A percentile compares a stretch with the other conserved stretches of the same genome.
Conservation (phyloP, 2,113 vertebrate genomes). For the Laticauda colubrina region DNA sequence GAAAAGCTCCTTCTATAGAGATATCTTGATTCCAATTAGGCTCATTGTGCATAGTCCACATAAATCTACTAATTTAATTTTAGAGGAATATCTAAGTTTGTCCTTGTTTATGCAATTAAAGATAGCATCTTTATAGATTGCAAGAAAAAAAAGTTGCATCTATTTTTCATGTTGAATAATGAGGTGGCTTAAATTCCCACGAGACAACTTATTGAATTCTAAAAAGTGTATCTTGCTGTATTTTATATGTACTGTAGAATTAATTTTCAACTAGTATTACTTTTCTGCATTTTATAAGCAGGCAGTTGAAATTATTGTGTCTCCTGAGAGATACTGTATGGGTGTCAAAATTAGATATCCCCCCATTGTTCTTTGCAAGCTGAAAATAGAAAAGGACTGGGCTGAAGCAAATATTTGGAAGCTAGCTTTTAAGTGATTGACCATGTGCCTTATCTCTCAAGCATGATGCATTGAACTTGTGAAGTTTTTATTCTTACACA, state of each 20-base stretch:
- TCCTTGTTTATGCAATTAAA: slow-evolving; percentile 51
- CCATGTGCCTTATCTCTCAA: neutral
- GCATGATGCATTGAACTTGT: neutral
- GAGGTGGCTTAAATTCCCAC: slow-evolving; percentile 58
- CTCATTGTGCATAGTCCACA: neutral
- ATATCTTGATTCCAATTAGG: neutral
- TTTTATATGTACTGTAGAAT: slow-evolving; percentile 67
- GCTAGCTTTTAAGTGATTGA: neutral
- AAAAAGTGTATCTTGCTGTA: slow-evolving; percentile 81
- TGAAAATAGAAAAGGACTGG: neutral
- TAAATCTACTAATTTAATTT: neutral
- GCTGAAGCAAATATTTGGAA: neutral
- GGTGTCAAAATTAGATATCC: neutral
- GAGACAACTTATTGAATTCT: slow-evolving; percentile 71
- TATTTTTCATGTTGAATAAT: slow-evolving; percentile 57
- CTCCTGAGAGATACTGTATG: neutral
- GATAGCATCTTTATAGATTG: slow-evolving; percentile 44
- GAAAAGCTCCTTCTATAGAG: neutral
- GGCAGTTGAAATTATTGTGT: slow-evolving; percentile 37
- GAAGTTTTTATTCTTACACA: neutral
- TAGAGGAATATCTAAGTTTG: neutral
- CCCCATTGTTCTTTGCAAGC: neutral
- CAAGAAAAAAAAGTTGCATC: slow-evolving; percentile 40
- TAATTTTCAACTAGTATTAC: slow-evolving; percentile 27
- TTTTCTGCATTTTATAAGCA: slow-evolving; percentile 41